Base-by-base conservation (phyloP, 2,113 vertebrate genomes). In the Eubucco bourcierii region DNA sequence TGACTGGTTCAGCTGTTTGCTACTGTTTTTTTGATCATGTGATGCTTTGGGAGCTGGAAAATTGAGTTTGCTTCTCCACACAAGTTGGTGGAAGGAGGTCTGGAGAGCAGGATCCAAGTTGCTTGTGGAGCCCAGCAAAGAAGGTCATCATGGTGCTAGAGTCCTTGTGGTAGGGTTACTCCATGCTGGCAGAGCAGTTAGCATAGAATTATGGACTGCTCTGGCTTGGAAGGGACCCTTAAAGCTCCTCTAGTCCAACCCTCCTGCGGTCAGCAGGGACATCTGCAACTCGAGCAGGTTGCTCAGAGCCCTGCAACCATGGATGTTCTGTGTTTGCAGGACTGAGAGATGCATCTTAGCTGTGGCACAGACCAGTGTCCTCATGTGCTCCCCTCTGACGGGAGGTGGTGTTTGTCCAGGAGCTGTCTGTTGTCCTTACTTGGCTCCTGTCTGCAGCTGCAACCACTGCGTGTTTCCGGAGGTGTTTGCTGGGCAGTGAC, bases 371-470 rank as follows among this genome's bases (percentile, higher is more conserved):
- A 7, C 9, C 24, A 1, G 18, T 0, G 34, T 53, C 17, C 55
- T 24, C 1, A 2, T 0, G 12, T 0, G 12, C 65, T 39, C 3
- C 0, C 6, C 39, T 7, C 27, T 9, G 19, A 5, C 1, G 4
- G 0, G 16, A 3, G 18, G 14, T 6, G 58, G 46, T 28, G 17
- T 11, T 59, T 13, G 3, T 5, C 56, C 17, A 19, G 19, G 39
- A 4, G 0, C 34, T 12, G 5, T 4, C n/a, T 13, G 1, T 14
- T 33, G 17, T 24, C 70, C 41, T 61, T 68, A 44, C 17, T 7
- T 4, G 3, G 46, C 50, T 76, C 76, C 52, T 56, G 37, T 15
- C 23, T 6, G 8, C 34, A 58, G 6, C 5, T 10, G 44, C 10
- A n/a, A 52, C 50, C 64, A 34, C 27, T 2, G 3, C 2, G 64